phyloP scores from a whole-genome alignment of 92 coral and sea anemone genomes.

The Bergia puertoricense region DNA sequence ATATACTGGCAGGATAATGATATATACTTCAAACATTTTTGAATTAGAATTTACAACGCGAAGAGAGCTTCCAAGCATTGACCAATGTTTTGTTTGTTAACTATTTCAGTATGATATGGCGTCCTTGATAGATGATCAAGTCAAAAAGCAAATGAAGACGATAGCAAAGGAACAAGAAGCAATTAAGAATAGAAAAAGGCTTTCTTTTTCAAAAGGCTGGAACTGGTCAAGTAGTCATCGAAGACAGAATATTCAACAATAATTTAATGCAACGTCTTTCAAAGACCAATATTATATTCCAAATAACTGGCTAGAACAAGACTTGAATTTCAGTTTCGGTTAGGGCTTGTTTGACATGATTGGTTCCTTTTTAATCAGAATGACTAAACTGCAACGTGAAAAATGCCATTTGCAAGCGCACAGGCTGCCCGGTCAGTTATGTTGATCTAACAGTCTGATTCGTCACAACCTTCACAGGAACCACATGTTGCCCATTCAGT shows the following conservation, averaged over 20 bases:
- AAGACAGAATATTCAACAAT: slow-evolving; percentile 46
- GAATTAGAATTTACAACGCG: no score
- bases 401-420: no score
- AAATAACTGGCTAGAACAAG: slow-evolving; percentile 5
- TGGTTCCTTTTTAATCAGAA: background rate
- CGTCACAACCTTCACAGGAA: background rate
- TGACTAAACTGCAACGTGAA: background rate
- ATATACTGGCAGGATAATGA: background rate
- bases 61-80: background rate
- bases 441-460: background rate
- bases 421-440: background rate
- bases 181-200: slow-evolving; percentile 54
- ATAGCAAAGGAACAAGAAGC: slow-evolving; percentile 77
- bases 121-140: slow-evolving; percentile 90
- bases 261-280: background rate
- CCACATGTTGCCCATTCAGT: background rate
- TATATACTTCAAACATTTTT: background rate
- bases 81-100: background rate
- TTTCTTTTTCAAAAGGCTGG: slow-evolving; percentile 88
- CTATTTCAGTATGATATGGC: slow-evolving; percentile 90
- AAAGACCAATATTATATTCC: background rate
- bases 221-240: slow-evolving; percentile 71
- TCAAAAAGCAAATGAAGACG: slow-evolving; percentile 87
- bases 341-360: background rate
- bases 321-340: background rate